Evolutionary conservation across 2,797 vertebrate genomes (phyloP), one percentile per base, ranked within the genome.

Genomic region (Enteromius paludinosus): DNA sequence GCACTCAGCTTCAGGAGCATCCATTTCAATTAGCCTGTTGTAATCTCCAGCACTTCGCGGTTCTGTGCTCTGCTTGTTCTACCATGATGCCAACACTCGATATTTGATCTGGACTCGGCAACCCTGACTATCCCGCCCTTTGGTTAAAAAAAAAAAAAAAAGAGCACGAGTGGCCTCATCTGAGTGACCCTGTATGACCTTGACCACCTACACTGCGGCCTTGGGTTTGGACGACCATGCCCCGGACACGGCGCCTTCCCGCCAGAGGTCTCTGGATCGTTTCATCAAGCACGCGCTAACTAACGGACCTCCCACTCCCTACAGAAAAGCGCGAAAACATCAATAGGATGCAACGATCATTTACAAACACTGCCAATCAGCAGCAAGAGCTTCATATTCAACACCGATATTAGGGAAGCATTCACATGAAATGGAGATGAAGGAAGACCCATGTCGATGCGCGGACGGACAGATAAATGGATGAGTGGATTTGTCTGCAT

Each of bases 161-260:
- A 89, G 86, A 91, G 86, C 86, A 83, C 35, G 73, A 87, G 23
- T 65, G 88, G 91, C 91, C 92, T 94, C 94, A 93, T 94, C 91
- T 90, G 90, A 90, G 90, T 94, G 95, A 94, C 94, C 95, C 90
- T 89, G 87, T 78, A 86, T 92, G 94, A 95, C 95, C 94, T 94
- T 93, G 91, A 92, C 93, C 92, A 93, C 92, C 91, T 90, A 93
- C 89, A 87, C 90, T 84, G 84, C 86, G 88, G 90, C 87, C 90
- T 90, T 90, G 90, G 88, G 91, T 89, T 92, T 91, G 92, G 92
- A 88, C 92, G 90, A 91, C 78, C 83, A 88, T 83, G 87, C 90
- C 87, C 89, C 89, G 92, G 92, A 94, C 93, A 92, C 88, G 90
- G 79, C 87, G 83, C 90, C 87, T 93, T 95, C 92, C 92, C 91